A percentile compares a stretch with the other conserved stretches of the same genome.
Conservation (phyloP, 2,797 vertebrate species). For the Anniella stebbinsi region DNA sequence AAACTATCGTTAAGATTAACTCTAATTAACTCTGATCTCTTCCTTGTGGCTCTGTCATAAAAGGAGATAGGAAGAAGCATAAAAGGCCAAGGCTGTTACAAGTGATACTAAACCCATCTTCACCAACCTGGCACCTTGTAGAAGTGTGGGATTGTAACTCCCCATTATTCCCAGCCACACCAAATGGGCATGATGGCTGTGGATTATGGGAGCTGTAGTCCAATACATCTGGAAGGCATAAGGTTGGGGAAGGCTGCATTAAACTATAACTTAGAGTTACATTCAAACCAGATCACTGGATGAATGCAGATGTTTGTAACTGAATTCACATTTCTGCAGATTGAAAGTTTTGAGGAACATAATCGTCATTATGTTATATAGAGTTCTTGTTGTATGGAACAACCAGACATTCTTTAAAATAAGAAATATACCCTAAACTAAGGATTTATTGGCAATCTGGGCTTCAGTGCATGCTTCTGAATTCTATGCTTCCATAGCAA, state of each 20-base stretch:
- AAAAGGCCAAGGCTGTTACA: not conserved
- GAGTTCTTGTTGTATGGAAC: not conserved
- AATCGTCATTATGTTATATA: not conserved
- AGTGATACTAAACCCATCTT: too few relatives aligned
- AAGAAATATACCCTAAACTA: not conserved
- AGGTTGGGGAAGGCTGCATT: too few relatives aligned
- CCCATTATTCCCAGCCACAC: too few relatives aligned
- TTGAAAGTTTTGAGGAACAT: not conserved
- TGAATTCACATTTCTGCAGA: not conserved
- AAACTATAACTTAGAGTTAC: not conserved
- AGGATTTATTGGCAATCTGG: not conserved
- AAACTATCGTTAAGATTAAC: not conserved
- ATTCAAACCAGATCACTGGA: not conserved
- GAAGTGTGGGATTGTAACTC: too few relatives aligned
- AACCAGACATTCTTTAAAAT: not conserved
- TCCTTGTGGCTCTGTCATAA: not conserved
- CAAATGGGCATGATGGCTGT: too few relatives aligned
- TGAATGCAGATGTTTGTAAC: not conserved
- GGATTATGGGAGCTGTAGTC: too few relatives aligned
- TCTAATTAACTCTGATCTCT: not conserved
- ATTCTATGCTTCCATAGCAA: not conserved
- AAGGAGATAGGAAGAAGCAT: not conserved
- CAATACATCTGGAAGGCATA: too few relatives aligned
- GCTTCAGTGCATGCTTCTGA: not conserved
- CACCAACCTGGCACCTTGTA: too few relatives aligned